phyloP scores from a whole-genome alignment of 2,113 vertebrate genomes.

The Cyanoliseus patagonus region DNA sequence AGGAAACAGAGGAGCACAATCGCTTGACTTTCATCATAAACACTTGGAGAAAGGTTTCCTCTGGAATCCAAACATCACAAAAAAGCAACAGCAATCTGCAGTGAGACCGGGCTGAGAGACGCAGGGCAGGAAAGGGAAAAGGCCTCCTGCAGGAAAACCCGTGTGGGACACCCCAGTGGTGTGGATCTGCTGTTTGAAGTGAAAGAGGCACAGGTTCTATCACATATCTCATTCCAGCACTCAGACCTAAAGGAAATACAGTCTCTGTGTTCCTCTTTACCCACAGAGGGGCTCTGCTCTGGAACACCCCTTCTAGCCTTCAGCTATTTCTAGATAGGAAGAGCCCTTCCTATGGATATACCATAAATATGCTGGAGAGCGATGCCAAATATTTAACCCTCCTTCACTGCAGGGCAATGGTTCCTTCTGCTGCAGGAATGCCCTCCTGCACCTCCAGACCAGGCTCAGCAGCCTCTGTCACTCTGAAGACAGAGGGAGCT shows the following conservation, averaged over 20 bases:
- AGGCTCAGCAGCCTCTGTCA: not conserved
- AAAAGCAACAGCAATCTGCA: not conserved
- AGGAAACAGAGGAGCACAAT: not conserved
- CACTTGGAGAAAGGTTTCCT: conserved; percentile 7
- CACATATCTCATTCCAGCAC: not conserved
- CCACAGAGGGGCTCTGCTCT: not conserved
- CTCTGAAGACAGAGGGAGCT: not conserved
- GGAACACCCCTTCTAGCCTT: not conserved
- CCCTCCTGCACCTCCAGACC: not conserved
- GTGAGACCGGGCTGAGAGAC: not conserved
- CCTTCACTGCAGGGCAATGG: not conserved
- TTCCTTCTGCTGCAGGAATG: not conserved
- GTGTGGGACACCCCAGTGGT: not conserved
- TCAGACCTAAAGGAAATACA: not conserved
- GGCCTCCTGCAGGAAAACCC: conserved; percentile 47
- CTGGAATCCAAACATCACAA: conserved; percentile 9
- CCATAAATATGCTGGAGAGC: not conserved
- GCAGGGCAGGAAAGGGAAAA: conserved; percentile 47
- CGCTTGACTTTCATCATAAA: conserved; percentile 13
- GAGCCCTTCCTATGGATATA: not conserved
- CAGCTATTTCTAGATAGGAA: conserved; percentile 44
- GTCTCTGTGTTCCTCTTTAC: not conserved
- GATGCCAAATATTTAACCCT: not conserved
- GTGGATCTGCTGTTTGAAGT: not conserved
- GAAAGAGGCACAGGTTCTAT: not conserved